Base-by-base conservation (phyloP, 1,140 invertebrate species). In the Hydropsyche tenuis region DNA sequence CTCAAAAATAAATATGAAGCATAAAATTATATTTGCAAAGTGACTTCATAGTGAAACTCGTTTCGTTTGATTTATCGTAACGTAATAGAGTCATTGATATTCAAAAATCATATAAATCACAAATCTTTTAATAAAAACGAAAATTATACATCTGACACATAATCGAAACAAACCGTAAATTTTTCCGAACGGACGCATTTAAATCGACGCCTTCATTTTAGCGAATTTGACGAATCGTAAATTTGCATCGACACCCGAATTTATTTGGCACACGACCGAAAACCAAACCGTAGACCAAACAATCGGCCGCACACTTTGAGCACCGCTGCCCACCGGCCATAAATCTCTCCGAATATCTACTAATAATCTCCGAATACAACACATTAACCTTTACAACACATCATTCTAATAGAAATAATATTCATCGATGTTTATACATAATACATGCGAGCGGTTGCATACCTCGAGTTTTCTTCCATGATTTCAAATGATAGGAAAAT, bases 341-440 rank as follows among this genome's bases (percentile, higher is more conserved):
- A 77, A 77, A 77, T 77, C 76, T 73, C 66, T 20, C 72, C 48
- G 69, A 75, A 65, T 66, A 73, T 73, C 73, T 72, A 46, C 66
- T 73, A 77, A 77, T 77, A 75, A 75, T 72, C 66, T 73, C 30
- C 72, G 73, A 77, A 73, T 72, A 73, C 66, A 73, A 70, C 70
- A 72, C 76, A 71, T 75, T 77, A 77, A 75, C 73, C 73, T 73
- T 75, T 73, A 73, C 75, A 77, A 65, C 73, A 77, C 73, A 56
- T 64, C 70, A 22, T 73, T 51, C 45, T 73, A 71, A 76, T 76
- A 70, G 72, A 73, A 56, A 73, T 76, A 73, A 76, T 70, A 70
- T 70, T 70, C 68, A 70, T 70, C 68, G 68, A 70, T 25, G 48
- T 70, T 70, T 70, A 70, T 68, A 68, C 20, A 18, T 25, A 22